phyloP scores from a whole-genome alignment of 2,113 vertebrate genomes.

The Cochlearius cochlearius region DNA sequence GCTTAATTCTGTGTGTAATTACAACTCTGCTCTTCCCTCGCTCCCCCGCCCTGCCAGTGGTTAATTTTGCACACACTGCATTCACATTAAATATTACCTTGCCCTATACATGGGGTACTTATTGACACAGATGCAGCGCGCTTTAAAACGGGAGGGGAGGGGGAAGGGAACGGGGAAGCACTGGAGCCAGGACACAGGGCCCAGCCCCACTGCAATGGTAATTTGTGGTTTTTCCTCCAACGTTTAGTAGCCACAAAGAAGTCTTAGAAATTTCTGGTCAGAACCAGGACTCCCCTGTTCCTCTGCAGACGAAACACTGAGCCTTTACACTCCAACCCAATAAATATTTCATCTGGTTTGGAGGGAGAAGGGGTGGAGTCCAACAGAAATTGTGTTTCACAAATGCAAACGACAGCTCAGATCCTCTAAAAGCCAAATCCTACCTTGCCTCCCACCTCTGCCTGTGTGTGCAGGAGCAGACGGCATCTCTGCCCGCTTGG shows the following conservation, averaged over 20 bases:
- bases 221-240: constrained; percentile 91
- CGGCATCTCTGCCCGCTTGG: not conserved
- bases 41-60: constrained; percentile 29
- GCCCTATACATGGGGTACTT: constrained; percentile 73
- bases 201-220: constrained; percentile 83
- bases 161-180: constrained; percentile 36
- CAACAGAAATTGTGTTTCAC: constrained; percentile 33
- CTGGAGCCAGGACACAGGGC: constrained; percentile 74
- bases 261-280: constrained; percentile 82
- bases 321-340: constrained; percentile 67
- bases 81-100: constrained; percentile 62
- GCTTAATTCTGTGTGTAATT: constrained; percentile 59
- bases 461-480: rapidly evolving
- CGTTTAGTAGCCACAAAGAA: constrained; percentile 87
- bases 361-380: constrained; percentile 38
- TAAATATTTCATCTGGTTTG: constrained; percentile 75
- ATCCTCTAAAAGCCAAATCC: not conserved
- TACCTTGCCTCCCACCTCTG: not conserved
- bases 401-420: constrained; percentile 1
- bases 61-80: constrained; percentile 59
- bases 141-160: constrained; percentile 63
- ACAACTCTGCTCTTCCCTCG: constrained; percentile 37
- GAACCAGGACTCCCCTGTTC: constrained; percentile 75
- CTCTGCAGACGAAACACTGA: constrained; percentile 76
- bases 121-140: constrained; percentile 86